Conservation (phyloP, 1,140 invertebrate species). For the Drosophila navojoa region DNA sequence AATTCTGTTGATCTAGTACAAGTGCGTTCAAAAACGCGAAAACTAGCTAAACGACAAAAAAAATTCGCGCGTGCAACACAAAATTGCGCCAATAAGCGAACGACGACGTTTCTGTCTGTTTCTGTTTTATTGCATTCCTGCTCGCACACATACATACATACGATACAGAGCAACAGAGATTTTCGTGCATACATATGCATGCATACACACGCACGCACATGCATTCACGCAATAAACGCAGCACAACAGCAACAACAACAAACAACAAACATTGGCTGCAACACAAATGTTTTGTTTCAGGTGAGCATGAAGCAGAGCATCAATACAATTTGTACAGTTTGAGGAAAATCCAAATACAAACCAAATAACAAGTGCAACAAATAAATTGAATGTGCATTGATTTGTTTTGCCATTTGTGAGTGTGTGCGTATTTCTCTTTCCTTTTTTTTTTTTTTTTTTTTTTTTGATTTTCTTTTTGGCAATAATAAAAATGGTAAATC, state of each 20-base stretch:
- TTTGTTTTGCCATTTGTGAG: conserved; percentile 31
- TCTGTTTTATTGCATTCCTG: conserved; percentile 70
- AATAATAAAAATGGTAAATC: conserved; percentile 52
- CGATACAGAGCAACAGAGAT: conserved; percentile 66
- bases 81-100: conserved; percentile 82
- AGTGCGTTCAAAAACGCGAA: conserved; percentile 21
- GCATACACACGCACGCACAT: conserved; percentile 33
- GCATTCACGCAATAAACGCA: conserved; percentile 65
- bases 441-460: background rate
- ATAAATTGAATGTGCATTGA: conserved; percentile 56
- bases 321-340: conserved; percentile 13
- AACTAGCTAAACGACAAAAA: conserved; percentile 32
- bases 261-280: conserved; percentile 50
- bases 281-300: conserved; percentile 65
- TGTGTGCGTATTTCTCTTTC: background rate
- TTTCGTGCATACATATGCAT: conserved; percentile 47
- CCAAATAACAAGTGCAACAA: conserved; percentile 49
- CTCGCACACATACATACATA: conserved; percentile 50
- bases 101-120: conserved; percentile 53
- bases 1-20: conserved; percentile 26
- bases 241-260: conserved; percentile 45
- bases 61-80: conserved; percentile 63
- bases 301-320: conserved; percentile 46
- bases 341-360: conserved; percentile 8
- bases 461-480: conserved; percentile 22